A percentile compares a stretch with the other conserved stretches of the same genome.
phyloP scores from a whole-genome alignment of 2,113 vertebrate species.

The Typhlomys cinereus region DNA sequence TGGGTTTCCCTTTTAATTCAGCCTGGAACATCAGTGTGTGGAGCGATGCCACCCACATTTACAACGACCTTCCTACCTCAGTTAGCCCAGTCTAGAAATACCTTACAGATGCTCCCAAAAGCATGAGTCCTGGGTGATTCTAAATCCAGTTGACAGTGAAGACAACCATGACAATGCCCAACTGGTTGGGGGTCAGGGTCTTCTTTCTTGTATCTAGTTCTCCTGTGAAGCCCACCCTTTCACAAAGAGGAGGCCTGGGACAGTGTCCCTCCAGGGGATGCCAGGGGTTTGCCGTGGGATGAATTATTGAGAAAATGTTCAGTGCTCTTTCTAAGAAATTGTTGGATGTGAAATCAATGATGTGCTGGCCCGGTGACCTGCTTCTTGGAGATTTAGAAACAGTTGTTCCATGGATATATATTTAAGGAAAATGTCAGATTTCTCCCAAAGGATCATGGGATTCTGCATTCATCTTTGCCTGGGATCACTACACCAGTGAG shows the following conservation, averaged over 20 bases:
- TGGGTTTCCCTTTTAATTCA: not conserved
- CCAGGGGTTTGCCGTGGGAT: conserved; percentile 73
- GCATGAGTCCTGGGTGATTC: not conserved
- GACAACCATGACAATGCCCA: not conserved
- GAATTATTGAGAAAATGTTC: conserved; percentile 83
- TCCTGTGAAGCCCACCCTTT: not conserved
- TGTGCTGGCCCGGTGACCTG: conserved; percentile 81
- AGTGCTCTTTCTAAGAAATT: conserved; percentile 78
- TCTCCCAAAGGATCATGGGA: conserved; percentile 83
- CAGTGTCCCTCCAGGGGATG: conserved; percentile 66
- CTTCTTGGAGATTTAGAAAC: conserved; percentile 84
- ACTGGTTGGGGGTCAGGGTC: not conserved
- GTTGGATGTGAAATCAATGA: conserved; percentile 83
- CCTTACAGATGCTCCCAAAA: not conserved
- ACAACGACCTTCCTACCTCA: not conserved
- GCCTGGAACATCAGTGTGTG: not conserved
- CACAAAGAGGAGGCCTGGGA: conserved; percentile 63
- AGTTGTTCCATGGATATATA: conserved; percentile 80
- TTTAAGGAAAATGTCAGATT: conserved; percentile 80
- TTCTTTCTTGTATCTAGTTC: not conserved
- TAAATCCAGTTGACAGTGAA: not conserved
- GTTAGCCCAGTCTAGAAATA: not conserved
- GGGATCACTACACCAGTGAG: conserved; percentile 81
- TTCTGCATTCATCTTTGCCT: conserved; percentile 80
- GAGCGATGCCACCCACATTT: not conserved